Evolutionary conservation across 1,140 invertebrate species (phyloP).

Genomic region (Mercenaria mercenaria): DNA sequence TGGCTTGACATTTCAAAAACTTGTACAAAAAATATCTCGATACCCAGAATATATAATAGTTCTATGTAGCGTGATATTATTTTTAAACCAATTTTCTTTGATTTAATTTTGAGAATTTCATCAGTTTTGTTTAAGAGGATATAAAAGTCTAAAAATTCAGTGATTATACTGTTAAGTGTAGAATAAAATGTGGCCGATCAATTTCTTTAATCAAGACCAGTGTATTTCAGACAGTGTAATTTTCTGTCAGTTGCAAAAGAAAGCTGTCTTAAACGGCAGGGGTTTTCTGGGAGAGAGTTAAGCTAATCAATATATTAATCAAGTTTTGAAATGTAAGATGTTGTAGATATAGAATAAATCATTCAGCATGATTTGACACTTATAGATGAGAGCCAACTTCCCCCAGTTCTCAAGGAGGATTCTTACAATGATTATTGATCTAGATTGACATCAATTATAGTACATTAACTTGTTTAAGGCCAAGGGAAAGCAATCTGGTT

Average conservation of each 20-base stretch:
- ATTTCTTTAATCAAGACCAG: neutral
- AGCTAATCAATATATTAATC: constrained; percentile 22
- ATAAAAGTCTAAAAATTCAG: neutral
- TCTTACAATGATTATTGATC: constrained; percentile 19
- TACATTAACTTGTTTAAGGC: neutral
- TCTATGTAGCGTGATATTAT: too few relatives aligned
- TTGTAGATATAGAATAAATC: neutral
- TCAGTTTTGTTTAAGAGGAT: too few relatives aligned
- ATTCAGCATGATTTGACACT: constrained; percentile 25
- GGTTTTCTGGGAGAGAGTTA: neutral
- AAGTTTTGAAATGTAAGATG: constrained; percentile 26
- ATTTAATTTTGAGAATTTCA: too few relatives aligned
- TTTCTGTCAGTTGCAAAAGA: neutral
- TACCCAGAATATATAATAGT: too few relatives aligned
- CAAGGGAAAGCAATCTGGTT: neutral
- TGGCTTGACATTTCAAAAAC: too few relatives aligned
- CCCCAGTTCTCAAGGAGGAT: neutral
- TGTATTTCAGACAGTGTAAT: neutral
- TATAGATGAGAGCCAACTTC: neutral
- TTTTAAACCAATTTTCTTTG: too few relatives aligned
- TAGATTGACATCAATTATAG: constrained; percentile 15
- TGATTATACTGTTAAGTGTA: neutral
- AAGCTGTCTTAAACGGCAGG: neutral
- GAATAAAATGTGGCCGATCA: neutral
- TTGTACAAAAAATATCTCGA: too few relatives aligned